Base-by-base conservation (phyloP, 1,140 invertebrate species). In the Xylocopa sonorina region DNA sequence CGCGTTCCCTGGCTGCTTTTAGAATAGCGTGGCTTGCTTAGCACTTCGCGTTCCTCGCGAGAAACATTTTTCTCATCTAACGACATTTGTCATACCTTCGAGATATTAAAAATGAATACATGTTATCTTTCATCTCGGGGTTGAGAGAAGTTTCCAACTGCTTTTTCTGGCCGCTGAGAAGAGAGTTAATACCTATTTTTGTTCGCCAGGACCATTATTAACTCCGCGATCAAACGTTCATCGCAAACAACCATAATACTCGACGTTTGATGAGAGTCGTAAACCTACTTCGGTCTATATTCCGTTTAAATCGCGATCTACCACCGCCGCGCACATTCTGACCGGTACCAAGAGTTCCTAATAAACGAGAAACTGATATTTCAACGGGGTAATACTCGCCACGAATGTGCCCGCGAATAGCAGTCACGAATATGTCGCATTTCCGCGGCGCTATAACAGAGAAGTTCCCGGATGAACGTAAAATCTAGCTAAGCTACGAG, bases 281-380 rank as follows among this genome's bases (percentile, higher is more conserved):
- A 24, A 51, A 67, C 12, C 64, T 24, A 32, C 2, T 48, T 50
- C 7, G 4, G 3, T 3, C 4, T 24, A 34, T 48, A 51, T 27
- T 6, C 29, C 24, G 12, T 66, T 66, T 50, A 66, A 48, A 64
- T 46, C 9, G 24, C 16, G 18, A 18, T 2, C 10, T 16, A 34
- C 18, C 21, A 18, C 5, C 0, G n/a, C 4, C 1, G 29, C 32
- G 12, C 12, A 48, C 3, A 9, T 14, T 9, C 18, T 24, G 43
- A 18, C 18, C 27, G 27, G 43, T 10, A 32, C n/a, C 62, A 34
- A 9, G 50, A 46, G 38, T 53, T n/a, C n/a, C n/a, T 55, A 57
- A 67, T 50, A 46, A 66, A 75, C 60, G 27, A 55, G 50, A 57
- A 62, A 41, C 60, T 55, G 48, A 43, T 32, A 41, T 41, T n/a